A percentile compares a stretch with the other conserved stretches of the same genome.
Conservation (phyloP, 2,888 invertebrate genomes). For the Melolontha melolontha region DNA sequence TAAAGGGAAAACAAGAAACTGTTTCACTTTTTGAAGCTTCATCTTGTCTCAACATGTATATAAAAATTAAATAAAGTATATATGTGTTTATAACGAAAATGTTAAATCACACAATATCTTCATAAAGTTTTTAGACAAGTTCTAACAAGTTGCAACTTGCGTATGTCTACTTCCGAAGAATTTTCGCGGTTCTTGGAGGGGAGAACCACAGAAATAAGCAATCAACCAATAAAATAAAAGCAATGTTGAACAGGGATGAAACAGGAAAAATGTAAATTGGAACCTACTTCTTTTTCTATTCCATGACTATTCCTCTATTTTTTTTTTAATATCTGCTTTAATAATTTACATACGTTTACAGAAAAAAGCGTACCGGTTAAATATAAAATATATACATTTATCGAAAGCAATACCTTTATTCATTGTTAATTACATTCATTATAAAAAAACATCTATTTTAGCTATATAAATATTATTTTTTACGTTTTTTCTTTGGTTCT, state of each 20-base stretch:
- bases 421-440: neutral
- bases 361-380: too few species aligned
- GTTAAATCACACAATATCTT: neutral
- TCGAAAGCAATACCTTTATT: too few species aligned
- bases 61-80: neutral
- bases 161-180: constrained; percentile 6
- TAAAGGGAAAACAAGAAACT: constrained; percentile 21
- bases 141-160: constrained; percentile 35
- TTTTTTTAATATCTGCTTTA: too few species aligned
- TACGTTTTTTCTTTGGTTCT: constrained; percentile 22
- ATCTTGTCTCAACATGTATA: constrained; percentile 34
- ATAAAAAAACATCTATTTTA: neutral
- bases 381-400: too few species aligned
- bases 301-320: too few species aligned
- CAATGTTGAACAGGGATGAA: neutral
- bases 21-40: constrained; percentile 2
- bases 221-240: constrained; percentile 12
- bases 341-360: too few species aligned
- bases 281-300: too few species aligned
- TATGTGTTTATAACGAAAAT: neutral
- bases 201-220: neutral
- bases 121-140: neutral
- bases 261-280: neutral
- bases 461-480: neutral
- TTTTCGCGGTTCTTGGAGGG: constrained; percentile 21